phyloP scores from a whole-genome alignment of 2,113 vertebrate species.

The Bos javanicus region DNA sequence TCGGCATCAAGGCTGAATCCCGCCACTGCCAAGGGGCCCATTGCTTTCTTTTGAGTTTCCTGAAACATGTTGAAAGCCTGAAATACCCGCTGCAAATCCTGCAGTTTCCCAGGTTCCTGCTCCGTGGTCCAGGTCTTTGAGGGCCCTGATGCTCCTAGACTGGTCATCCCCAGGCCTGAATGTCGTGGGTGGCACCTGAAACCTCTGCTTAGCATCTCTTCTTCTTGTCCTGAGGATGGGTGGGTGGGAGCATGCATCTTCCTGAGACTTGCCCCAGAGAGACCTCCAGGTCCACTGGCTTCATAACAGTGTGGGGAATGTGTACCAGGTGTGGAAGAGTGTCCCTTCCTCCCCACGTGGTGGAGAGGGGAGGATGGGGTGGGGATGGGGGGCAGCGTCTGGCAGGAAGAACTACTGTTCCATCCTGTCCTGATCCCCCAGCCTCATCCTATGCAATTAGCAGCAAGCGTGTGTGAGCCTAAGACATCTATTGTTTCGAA shows the following conservation, averaged over 20 bases:
- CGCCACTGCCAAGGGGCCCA: accelerated
- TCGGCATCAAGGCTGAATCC: background rate
- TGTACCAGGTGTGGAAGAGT: background rate
- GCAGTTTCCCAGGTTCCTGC: background rate
- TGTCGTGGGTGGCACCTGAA: background rate
- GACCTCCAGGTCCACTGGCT: no score
- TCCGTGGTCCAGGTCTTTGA: background rate
- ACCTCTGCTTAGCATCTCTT: background rate
- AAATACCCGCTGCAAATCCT: background rate
- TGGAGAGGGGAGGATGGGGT: background rate
- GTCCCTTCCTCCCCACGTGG: background rate
- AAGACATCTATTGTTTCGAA: conserved; percentile 36
- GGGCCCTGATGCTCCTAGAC: background rate
- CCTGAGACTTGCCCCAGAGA: background rate
- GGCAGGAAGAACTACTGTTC: background rate
- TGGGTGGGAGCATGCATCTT: background rate
- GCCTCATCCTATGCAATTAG: background rate
- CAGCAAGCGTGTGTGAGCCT: background rate
- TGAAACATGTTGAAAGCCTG: background rate
- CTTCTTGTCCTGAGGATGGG: background rate
- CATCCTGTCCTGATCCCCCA: background rate
- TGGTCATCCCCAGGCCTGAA: background rate
- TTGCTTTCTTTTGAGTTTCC: background rate
- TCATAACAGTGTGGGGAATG: background rate
- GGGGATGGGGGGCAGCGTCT: accelerated